Evolutionary conservation across 1,140 invertebrate species (phyloP).

Genomic region (Eupristina koningsbergeri): DNA sequence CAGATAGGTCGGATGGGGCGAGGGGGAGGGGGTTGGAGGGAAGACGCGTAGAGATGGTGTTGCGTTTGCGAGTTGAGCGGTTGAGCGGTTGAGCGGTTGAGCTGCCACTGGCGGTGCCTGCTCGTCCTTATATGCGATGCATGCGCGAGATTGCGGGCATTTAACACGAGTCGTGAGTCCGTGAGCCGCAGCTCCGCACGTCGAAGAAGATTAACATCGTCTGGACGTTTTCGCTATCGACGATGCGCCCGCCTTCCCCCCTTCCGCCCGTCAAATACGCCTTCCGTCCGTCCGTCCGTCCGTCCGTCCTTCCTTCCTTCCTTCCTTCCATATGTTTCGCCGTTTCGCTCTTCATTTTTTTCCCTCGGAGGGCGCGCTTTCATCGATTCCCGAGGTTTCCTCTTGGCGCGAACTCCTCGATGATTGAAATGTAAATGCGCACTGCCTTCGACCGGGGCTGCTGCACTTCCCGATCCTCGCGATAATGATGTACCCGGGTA

Average conservation of each 20-base stretch:
- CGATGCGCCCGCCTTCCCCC: not conserved
- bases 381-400: not conserved
- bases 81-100: too few species aligned
- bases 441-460: not conserved
- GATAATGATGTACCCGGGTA: not conserved
- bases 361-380: not conserved
- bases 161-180: constrained; percentile 4
- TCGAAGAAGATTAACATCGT: constrained; percentile 46
- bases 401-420: not conserved
- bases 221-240: constrained; percentile 30
- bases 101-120: not conserved
- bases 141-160: constrained; percentile 43
- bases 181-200: constrained; percentile 9
- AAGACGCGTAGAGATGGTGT: constrained; percentile 13
- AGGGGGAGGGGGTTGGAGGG: too few species aligned
- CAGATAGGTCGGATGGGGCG: too few species aligned
- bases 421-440: constrained; percentile 34
- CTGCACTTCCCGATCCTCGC: not conserved
- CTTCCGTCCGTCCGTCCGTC: not conserved
- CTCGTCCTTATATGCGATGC: constrained; percentile 33
- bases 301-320: not conserved
- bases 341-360: not conserved
- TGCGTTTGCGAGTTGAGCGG: constrained; percentile 42
- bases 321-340: not conserved
- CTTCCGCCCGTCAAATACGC: not conserved